Percentiles rank a stretch among this genome's conserved stretches.
These are phyloP conservation scores for Cromileptes altivelis DNA, from an alignment of 2,113 vertebrate genomes.

Conservation along the genomic window DNA sequence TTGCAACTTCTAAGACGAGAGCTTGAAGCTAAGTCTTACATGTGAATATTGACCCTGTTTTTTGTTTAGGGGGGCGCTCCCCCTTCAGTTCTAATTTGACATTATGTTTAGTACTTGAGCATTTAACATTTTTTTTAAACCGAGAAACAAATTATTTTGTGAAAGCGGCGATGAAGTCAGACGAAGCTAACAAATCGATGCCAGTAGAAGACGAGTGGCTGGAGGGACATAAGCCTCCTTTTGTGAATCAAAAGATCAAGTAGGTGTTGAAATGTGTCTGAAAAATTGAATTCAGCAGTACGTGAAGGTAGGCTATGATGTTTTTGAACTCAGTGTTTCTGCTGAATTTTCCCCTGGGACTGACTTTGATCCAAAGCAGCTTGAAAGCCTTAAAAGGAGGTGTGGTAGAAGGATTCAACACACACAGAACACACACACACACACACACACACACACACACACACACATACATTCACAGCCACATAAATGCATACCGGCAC, in stretches of 20 bases:
- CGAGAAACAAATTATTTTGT: slow-evolving; percentile 23
- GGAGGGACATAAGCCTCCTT: slow-evolving; percentile 32
- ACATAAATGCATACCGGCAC: slow-evolving; percentile 30
- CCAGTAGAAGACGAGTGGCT: slow-evolving; percentile 26
- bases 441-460: slow-evolving; percentile 29
- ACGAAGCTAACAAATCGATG: slow-evolving; percentile 42
- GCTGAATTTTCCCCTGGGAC: slow-evolving; percentile 72
- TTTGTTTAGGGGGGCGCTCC: background rate
- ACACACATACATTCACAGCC: slow-evolving; percentile 9
- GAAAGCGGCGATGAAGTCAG: slow-evolving; percentile 52
- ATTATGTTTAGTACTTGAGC: slow-evolving; percentile 43
- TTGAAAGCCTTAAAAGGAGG: slow-evolving; percentile 76
- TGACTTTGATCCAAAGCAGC: slow-evolving; percentile 79
- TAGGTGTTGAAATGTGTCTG: slow-evolving; percentile 55
- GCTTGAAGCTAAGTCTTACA: slow-evolving; percentile 21
- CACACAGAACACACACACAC: slow-evolving; percentile 35
- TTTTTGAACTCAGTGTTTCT: slow-evolving; percentile 66
- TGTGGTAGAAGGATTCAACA: slow-evolving; percentile 68
- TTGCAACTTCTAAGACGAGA: slow-evolving; percentile 26
- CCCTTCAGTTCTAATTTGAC: slow-evolving; percentile 37
- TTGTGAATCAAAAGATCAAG: slow-evolving; percentile 58
- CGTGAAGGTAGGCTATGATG: slow-evolving; percentile 59
- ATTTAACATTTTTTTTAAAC: slow-evolving; percentile 53
- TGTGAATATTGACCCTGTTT: slow-evolving; percentile 6
- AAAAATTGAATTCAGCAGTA: slow-evolving; percentile 49